A percentile compares a stretch with the other conserved stretches of the same genome.
Evolutionary conservation across 2,797 vertebrate species (phyloP).

Genomic region (Microtus obscurus): DNA sequence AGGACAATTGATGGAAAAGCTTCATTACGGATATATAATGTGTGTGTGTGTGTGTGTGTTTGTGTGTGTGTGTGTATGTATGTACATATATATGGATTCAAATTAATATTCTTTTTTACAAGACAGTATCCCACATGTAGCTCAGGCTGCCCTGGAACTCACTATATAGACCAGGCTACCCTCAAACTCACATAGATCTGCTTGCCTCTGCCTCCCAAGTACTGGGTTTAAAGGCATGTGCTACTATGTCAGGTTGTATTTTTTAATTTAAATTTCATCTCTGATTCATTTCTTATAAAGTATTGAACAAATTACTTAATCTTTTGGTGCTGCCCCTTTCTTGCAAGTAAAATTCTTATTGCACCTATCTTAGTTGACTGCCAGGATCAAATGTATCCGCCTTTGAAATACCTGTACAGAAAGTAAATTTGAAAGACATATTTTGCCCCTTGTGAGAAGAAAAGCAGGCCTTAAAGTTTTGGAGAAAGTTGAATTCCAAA

Average conservation of each 20-base stretch:
- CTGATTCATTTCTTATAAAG: conserved; percentile 1
- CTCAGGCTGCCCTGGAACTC: neutral
- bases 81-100: neutral
- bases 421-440: neutral
- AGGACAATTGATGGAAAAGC: neutral
- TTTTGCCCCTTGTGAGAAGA: neutral
- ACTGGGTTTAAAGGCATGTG: neutral
- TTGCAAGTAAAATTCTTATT: neutral
- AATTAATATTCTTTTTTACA: neutral
- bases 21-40: neutral
- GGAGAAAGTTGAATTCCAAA: conserved; percentile 9
- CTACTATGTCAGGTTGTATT: neutral
- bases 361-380: neutral
- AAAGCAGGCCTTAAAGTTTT: neutral
- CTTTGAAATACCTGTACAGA: neutral
- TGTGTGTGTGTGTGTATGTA: too few relatives aligned
- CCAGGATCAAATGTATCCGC: neutral
- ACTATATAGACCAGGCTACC: neutral
- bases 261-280: neutral
- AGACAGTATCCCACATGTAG: neutral
- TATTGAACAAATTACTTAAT: conserved; percentile 13
- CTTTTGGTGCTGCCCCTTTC: neutral
- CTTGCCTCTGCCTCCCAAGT: neutral
- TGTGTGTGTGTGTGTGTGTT: too few relatives aligned
- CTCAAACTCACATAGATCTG: neutral